Evolutionary conservation across 2,888 invertebrate species (phyloP).

Genomic region (Acronicta alni): DNA sequence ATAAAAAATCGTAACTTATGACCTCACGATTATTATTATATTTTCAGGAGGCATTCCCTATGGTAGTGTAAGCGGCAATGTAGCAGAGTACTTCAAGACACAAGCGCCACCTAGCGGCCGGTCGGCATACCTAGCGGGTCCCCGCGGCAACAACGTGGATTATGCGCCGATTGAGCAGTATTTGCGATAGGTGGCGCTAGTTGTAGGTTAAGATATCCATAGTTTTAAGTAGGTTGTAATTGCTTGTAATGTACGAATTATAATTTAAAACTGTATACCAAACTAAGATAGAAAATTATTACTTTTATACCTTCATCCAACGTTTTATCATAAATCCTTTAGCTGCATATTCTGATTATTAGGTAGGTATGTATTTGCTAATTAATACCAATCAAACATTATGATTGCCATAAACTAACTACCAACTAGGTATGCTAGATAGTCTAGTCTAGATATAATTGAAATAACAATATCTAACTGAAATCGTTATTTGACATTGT

Average conservation of each 20-base stretch:
- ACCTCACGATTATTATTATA: background rate
- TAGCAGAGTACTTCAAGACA: constrained; percentile 82
- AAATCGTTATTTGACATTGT: too few relatives aligned
- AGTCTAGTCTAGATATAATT: too few relatives aligned
- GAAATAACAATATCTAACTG: too few relatives aligned
- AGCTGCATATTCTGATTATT: too few relatives aligned
- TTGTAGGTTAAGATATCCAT: constrained; percentile 10
- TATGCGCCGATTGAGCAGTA: constrained; percentile 79
- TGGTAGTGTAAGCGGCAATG: constrained; percentile 90
- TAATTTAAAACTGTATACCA: background rate
- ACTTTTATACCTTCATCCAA: too few relatives aligned
- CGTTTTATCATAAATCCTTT: too few relatives aligned
- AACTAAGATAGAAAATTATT: too few relatives aligned
- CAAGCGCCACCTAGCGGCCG: constrained; percentile 71
- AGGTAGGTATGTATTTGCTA: too few relatives aligned
- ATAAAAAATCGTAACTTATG: background rate
- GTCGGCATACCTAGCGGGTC: constrained; percentile 52
- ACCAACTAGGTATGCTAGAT: too few relatives aligned
- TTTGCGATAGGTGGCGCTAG: constrained; percentile 71
- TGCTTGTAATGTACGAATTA: background rate
- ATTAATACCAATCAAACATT: too few relatives aligned
- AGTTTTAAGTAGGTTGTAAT: background rate
- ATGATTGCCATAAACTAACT: too few relatives aligned
- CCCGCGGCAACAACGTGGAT: constrained; percentile 59
- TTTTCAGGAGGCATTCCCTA: constrained; percentile 90